Conservation (phyloP, 2,113 vertebrate species). For the Hyperoodon ampullatus region DNA sequence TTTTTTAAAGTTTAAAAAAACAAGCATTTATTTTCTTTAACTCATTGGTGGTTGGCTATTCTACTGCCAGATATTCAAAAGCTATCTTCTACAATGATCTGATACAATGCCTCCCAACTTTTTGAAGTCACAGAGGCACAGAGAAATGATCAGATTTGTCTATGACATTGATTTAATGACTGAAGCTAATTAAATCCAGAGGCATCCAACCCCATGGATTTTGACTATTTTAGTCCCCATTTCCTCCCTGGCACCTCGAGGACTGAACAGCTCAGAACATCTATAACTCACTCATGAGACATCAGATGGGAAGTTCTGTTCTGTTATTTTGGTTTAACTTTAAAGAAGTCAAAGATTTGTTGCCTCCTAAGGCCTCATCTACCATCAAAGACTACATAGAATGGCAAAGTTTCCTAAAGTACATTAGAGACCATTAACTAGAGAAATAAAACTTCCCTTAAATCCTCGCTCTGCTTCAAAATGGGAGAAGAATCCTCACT, state of each 20-base stretch:
- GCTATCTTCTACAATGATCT: not conserved
- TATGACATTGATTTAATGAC: not conserved
- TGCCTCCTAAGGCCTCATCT: not conserved
- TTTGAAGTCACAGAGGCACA: not conserved
- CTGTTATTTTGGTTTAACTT: not conserved
- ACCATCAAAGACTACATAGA: not conserved
- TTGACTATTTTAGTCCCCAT: not conserved
- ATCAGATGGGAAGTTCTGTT: not conserved
- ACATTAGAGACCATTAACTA: not conserved
- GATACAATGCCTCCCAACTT: not conserved
- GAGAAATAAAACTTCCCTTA: conserved; percentile 2
- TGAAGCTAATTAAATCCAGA: not conserved
- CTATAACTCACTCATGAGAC: not conserved
- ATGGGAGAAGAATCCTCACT: not conserved
- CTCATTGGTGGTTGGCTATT: not conserved
- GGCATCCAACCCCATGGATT: not conserved
- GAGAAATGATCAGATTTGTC: not conserved
- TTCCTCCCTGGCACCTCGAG: not conserved
- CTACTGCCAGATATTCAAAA: not conserved
- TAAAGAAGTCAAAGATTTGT: conserved; percentile 7
- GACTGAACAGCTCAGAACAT: not conserved
- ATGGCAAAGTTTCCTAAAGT: not conserved
- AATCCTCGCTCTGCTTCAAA: not conserved
- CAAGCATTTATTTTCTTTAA: not conserved
- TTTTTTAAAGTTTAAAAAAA: not conserved